Evolutionary conservation across 1,140 invertebrate genomes (phyloP), one percentile per base, ranked within the genome.

Genomic region (Drosophila takahashii): DNA sequence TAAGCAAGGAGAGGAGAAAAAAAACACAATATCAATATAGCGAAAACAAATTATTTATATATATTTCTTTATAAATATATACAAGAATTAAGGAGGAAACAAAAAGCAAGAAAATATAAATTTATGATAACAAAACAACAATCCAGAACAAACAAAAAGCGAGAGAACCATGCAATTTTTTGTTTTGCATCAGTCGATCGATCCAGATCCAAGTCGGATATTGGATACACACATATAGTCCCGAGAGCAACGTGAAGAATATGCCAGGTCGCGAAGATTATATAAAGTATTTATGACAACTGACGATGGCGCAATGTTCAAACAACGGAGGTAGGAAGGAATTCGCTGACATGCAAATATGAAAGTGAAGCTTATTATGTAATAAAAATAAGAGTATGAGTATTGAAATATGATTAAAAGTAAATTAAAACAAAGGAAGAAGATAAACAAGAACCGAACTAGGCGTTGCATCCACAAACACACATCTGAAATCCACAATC

Each of bases 381-480:
- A 81, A 77, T 81, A 87, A 81, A 81, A 78, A 53, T 86, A 87
- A 75, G 81, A 64, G 64, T 86, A 86, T 86, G 81, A 66, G 62
- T 86, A 86, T 87, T 86, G 75, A 86, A 81, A 79, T 81, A 81
- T 72, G 66, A 65, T 65, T 48, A 65, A 59, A 77, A 41, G 39
- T 81, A 72, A 84, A 77, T 72, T 57, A 52, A 58, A 67, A 51
- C 22, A 42, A 53, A 36, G 60, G 37, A 7, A 58, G n/a, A n/a
- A 69, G 39, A 66, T 8, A 45, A 45, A 54, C 34, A 32, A 59
- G 45, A 58, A 65, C 22, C 27, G 26, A 51, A 56, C 29, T 59
- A 59, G 36, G 47, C 34, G 47, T 39, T 32, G 36, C 47, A 54
- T 45, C 47, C 66, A 54, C 41, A 75, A 51, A 62, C 29, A 61